Evolutionary conservation across 2,888 invertebrate genomes (phyloP).

Genomic region (Lepidochitona cinerea): DNA sequence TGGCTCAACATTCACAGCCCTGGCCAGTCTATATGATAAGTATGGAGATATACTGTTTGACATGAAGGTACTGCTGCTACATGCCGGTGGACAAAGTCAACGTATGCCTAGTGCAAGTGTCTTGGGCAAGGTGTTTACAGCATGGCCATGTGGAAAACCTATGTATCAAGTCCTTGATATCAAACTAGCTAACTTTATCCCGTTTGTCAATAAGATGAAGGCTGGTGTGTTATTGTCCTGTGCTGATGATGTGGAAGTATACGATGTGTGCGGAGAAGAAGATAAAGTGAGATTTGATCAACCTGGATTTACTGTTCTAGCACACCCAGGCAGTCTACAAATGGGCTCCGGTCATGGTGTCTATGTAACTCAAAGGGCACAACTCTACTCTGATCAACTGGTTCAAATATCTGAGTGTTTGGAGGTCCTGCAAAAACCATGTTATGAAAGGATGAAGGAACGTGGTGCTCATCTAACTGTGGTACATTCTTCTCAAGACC

Average conservation of each 20-base stretch:
- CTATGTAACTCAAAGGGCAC: conserved; percentile 65
- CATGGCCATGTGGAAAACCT: conserved; percentile 66
- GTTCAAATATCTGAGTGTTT: conserved; percentile 61
- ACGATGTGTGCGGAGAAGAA: conserved; percentile 31
- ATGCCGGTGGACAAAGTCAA: conserved; percentile 73
- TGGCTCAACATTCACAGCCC: conserved; percentile 69
- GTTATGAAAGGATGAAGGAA: conserved; percentile 64
- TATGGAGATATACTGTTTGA: conserved; percentile 58
- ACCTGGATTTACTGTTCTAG: conserved; percentile 71
- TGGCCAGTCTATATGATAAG: conserved; percentile 53
- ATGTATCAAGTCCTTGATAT: conserved; percentile 71
- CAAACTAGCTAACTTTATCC: conserved; percentile 71
- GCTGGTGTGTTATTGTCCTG: conserved; percentile 71
- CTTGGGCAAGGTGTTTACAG: conserved; percentile 72
- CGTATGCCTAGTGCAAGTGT: conserved; percentile 72
- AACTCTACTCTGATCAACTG: conserved; percentile 35
- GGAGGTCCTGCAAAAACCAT: conserved; percentile 72
- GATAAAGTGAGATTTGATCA: conserved; percentile 33
- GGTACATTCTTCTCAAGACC: conserved; percentile 37
- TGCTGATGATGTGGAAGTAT: conserved; percentile 72
- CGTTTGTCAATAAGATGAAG: conserved; percentile 68
- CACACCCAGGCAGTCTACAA: conserved; percentile 70
- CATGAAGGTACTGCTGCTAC: conserved; percentile 68
- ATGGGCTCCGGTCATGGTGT: conserved; percentile 72
- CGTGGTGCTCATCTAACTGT: conserved; percentile 62